phyloP scores from a whole-genome alignment of 2,113 vertebrate species.

The Gambusia holbrooki region DNA sequence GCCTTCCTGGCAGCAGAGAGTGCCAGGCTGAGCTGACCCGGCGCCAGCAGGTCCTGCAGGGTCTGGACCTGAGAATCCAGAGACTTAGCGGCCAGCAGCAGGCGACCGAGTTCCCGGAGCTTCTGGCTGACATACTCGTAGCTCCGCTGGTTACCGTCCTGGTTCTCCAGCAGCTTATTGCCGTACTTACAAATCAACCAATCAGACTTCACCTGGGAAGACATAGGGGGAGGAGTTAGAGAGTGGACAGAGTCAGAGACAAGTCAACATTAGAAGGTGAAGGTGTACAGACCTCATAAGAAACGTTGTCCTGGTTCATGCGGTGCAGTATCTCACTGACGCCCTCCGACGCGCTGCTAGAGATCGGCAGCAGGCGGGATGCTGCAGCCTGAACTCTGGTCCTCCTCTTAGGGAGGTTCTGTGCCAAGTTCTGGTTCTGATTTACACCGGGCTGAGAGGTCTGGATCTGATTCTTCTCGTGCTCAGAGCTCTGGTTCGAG shows the following conservation, averaged over 20 bases:
- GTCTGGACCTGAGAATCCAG: slow-evolving; percentile 41
- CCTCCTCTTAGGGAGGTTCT: slow-evolving; percentile 39
- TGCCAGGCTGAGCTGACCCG: slow-evolving; percentile 36
- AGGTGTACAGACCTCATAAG: slow-evolving; percentile 51
- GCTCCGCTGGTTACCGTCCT: slow-evolving; percentile 41
- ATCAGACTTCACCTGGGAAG: slow-evolving; percentile 64
- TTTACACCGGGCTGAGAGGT: slow-evolving; percentile 3
- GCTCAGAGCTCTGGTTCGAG: neutral
- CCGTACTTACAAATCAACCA: slow-evolving; percentile 69
- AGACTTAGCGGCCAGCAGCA: slow-evolving; percentile 58
- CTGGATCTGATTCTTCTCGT: neutral
- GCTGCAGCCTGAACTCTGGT: slow-evolving; percentile 62
- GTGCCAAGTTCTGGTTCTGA: neutral
- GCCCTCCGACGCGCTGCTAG: slow-evolving; percentile 58
- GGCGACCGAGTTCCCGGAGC: slow-evolving; percentile 55
- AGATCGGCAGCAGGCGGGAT: slow-evolving; percentile 59
- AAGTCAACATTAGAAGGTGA: neutral
- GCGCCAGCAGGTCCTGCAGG: slow-evolving; percentile 54
- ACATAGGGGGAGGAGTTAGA: neutral
- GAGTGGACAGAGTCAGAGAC: neutral
- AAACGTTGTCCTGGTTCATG: slow-evolving; percentile 65
- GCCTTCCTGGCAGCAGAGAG: slow-evolving; percentile 54
- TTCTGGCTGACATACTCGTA: slow-evolving; percentile 67
- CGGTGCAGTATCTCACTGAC: slow-evolving; percentile 67
- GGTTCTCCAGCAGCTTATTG: slow-evolving; percentile 57